A percentile compares a stretch with the other conserved stretches of the same genome.
Conservation (phyloP, 2,888 invertebrate genomes). For the Harmothoe impar region DNA sequence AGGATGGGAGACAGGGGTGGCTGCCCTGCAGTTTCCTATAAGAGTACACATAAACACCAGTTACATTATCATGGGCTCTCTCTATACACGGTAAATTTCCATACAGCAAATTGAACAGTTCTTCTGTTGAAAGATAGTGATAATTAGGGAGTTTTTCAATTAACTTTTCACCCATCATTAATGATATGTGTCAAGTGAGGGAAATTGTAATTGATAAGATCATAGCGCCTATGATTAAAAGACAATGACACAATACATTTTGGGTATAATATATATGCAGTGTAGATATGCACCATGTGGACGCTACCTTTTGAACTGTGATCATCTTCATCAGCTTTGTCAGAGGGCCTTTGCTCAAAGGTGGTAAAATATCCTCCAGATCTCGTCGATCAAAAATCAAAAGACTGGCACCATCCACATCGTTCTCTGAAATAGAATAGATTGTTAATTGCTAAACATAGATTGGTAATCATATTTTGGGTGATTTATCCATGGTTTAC, state of each 20-base stretch:
- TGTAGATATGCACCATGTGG: no score
- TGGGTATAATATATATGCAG: background rate
- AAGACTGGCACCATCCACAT: background rate
- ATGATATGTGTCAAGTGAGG: no score
- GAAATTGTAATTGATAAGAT: no score
- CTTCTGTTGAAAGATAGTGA: no score
- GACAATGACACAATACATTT: background rate
- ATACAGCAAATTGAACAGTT: background rate
- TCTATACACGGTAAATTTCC: background rate
- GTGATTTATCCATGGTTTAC: no score
- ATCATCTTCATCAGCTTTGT: background rate
- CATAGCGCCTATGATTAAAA: background rate
- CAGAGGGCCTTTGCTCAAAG: background rate
- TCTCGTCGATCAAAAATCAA: background rate
- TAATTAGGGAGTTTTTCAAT: no score
- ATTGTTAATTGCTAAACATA: background rate
- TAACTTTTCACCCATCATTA: no score
- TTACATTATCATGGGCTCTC: no score
- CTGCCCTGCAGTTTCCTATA: background rate
- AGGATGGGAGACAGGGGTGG: background rate
- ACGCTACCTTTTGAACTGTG: background rate
- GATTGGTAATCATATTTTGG: background rate
- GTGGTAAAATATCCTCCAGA: background rate
- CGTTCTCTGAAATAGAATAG: background rate
- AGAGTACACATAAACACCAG: background rate